Base-by-base conservation (phyloP, 2,113 vertebrate species). In the Haemorhous mexicanus region DNA sequence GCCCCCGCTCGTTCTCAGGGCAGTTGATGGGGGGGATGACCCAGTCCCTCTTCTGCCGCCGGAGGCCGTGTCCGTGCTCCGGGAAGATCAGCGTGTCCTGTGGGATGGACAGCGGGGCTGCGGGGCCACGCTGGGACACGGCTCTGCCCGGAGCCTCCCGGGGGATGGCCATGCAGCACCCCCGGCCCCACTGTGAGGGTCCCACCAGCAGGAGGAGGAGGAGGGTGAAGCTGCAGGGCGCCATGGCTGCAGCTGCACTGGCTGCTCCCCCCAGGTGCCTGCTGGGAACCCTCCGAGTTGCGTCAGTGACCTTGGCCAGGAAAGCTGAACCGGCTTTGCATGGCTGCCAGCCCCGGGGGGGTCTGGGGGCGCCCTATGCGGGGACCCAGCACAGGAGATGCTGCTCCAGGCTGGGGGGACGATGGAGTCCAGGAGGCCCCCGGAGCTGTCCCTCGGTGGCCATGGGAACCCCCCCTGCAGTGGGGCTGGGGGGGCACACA, bases 11-110 rank as follows among this genome's bases (percentile, higher is more conserved):
- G 2, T 98, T 98, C 90, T 98, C 98, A 0, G 95, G 94, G 67
- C 96, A 96, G 74, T 30, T 91, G 84, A 97, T 97, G 8, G 97
- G 97, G 27, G 98, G 98, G 33, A 98, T 98, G 64, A 98, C 94
- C 98, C 98, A 98, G 83, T 98, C 98, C 93, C 98, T 97, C 91
- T 98, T 98, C 70, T 96, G 97, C 81, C 97, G 81, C 83, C 4
- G 91, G 52, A 95, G 93, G 41, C 96, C 26, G 0, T 59, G 81
- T 13, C 77, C 16, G 5, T 28, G 55, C 46, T 59, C 12, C 1
- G 94, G 94, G 89, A 97, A 97, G 4, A 5, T 56, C 87, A 98
- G 82, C 49, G 94, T 6, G 2, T 75, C 24, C 69, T 30, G 50
- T 23, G 58, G 50, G 44, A 52, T 9, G 33, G 58, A 50, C 13